phyloP scores from a whole-genome alignment of 2,888 invertebrate genomes.

The Tethea ocularis region DNA sequence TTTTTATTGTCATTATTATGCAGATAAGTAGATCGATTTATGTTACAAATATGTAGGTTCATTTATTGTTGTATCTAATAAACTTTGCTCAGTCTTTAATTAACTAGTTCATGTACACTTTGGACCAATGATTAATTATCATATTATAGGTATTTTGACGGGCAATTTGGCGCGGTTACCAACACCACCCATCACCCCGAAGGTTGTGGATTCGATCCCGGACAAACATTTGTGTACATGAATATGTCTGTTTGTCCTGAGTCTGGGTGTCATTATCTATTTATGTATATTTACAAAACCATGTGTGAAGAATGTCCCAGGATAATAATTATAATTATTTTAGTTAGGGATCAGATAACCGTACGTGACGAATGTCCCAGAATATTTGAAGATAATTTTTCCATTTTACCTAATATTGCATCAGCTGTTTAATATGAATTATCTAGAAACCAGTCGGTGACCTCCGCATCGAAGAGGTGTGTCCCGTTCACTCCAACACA shows the following conservation, averaged over 20 bases:
- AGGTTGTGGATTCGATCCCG: no score
- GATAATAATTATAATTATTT: no score
- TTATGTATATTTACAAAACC: no score
- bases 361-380: no score
- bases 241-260: no score
- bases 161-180: no score
- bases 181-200: no score
- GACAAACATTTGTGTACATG: no score
- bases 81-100: conserved; percentile 10
- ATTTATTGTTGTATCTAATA: conserved; percentile 9
- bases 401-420: neutral
- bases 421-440: neutral
- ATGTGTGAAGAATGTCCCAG: no score
- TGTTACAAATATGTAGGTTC: neutral
- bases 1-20: neutral
- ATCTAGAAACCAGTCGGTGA: neutral
- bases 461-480: neutral
- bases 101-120: neutral
- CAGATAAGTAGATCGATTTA: neutral
- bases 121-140: neutral
- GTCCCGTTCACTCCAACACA: neutral
- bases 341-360: no score
- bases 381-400: neutral
- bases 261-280: no score
- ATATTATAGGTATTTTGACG: no score